Percentiles rank a stretch among this genome's conserved stretches.
Evolutionary conservation across 2,888 invertebrate genomes (phyloP).

Genomic region (Dolichopus griseipennis): DNA sequence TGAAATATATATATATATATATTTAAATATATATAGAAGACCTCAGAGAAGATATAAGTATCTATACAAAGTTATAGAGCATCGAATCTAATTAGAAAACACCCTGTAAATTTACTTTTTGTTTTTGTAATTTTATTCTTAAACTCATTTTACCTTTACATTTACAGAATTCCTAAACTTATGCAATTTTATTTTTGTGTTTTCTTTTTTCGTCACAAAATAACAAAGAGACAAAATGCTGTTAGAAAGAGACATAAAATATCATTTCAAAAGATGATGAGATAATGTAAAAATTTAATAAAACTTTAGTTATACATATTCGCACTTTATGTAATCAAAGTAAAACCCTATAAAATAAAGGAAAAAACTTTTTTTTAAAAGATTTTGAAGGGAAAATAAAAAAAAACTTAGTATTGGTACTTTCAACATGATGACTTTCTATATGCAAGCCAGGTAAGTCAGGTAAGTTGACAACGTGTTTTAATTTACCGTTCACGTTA

Average conservation of each 20-base stretch:
- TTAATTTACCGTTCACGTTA: neutral
- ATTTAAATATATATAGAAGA: too few relatives aligned
- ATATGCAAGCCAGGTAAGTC: too few relatives aligned
- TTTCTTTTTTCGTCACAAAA: neutral
- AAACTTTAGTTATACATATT: neutral
- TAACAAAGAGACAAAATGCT: neutral
- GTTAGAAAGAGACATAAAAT: neutral
- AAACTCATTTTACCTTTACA: neutral
- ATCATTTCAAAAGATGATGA: neutral
- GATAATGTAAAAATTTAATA: conserved; percentile 3
- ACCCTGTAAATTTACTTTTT: too few relatives aligned
- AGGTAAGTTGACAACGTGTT: neutral
- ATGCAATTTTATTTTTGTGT: neutral
- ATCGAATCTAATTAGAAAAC: too few relatives aligned
- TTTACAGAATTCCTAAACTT: neutral
- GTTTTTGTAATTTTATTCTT: neutral
- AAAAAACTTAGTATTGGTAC: too few relatives aligned
- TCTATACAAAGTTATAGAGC: too few relatives aligned
- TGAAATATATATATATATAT: too few relatives aligned
- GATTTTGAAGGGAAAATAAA: too few relatives aligned
- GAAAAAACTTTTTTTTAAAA: neutral
- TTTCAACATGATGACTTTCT: too few relatives aligned
- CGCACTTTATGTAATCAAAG: neutral
- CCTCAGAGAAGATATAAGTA: too few relatives aligned
- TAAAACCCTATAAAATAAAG: neutral